Percentiles rank a stretch among this genome's conserved stretches.
Conservation (phyloP, 2,888 invertebrate genomes). For the Andrena flavipes region DNA sequence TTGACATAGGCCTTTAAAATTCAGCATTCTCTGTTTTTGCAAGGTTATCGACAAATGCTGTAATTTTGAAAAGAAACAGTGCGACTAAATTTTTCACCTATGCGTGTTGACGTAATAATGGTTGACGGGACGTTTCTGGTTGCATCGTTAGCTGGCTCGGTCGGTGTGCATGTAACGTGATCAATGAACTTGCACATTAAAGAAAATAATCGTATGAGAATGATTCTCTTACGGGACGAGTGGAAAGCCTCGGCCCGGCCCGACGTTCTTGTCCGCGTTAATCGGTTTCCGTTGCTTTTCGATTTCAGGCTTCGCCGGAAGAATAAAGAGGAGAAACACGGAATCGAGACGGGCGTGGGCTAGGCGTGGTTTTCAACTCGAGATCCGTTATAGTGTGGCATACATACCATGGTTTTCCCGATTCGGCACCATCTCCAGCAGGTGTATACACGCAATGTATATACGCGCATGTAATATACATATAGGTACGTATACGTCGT, state of each 20-base stretch:
- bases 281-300: too few species aligned
- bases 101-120: too few species aligned
- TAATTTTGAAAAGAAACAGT: too few species aligned
- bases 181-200: slow-evolving; percentile 41
- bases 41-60: too few species aligned
- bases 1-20: too few species aligned
- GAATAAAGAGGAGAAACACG: not conserved
- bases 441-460: slow-evolving; percentile 49
- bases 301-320: slow-evolving; percentile 23
- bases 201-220: slow-evolving; percentile 57
- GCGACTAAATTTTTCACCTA: too few species aligned
- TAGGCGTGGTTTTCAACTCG: slow-evolving; percentile 63
- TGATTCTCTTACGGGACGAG: slow-evolving; percentile 64
- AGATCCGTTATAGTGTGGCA: slow-evolving; percentile 58
- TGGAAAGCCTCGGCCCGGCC: slow-evolving; percentile 65
- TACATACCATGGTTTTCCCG: slow-evolving; percentile 67
- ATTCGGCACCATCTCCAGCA: slow-evolving; percentile 58
- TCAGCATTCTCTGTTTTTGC: too few species aligned
- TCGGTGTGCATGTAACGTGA: slow-evolving; percentile 33
- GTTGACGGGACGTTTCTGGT: not conserved
- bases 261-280: not conserved
- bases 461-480: slow-evolving; percentile 50
- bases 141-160: not conserved
- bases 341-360: not conserved
- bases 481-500: slow-evolving; percentile 34